These are phyloP conservation scores for Colaptes auratus DNA, from an alignment of 2,113 vertebrate genomes.

Conservation along the genomic window DNA sequence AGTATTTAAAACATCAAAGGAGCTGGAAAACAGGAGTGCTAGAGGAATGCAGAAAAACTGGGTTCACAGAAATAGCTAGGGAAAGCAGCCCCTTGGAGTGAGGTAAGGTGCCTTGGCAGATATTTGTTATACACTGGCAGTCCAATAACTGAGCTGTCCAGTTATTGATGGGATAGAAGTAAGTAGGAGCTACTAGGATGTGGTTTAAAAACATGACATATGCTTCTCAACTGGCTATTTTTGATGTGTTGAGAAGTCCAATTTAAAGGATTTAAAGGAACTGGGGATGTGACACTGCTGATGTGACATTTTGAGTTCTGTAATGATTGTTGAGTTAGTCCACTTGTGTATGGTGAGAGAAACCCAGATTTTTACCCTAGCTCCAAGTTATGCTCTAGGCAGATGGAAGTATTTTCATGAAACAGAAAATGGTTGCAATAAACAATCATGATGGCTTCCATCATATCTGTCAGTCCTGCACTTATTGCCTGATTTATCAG, in stretches of 20 bases:
- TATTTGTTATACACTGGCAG: background rate
- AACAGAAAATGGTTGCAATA: slow-evolving; percentile 58
- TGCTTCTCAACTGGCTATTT: background rate
- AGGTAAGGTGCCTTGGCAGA: background rate
- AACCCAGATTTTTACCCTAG: background rate
- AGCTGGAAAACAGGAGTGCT: background rate
- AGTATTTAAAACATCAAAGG: background rate
- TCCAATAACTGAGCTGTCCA: background rate
- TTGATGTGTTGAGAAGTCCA: background rate
- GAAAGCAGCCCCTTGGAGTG: background rate
- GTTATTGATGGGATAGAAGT: background rate
- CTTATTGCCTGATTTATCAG: slow-evolving; percentile 30
- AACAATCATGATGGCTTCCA: slow-evolving; percentile 33
- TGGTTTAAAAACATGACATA: background rate
- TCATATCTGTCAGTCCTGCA: slow-evolving; percentile 20
- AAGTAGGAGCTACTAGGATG: background rate
- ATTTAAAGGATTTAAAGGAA: background rate
- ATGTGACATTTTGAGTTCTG: slow-evolving; percentile 21
- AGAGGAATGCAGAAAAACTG: background rate
- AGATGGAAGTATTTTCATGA: slow-evolving; percentile 57
- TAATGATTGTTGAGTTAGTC: slow-evolving; percentile 34
- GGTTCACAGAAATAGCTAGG: too few species aligned
- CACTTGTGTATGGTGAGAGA: slow-evolving; percentile 8
- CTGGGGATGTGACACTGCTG: background rate
- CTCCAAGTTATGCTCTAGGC: slow-evolving; percentile 49